These are phyloP conservation scores for Babyrousa celebensis DNA, from an alignment of 2,797 vertebrate species.

Conservation along the genomic window DNA sequence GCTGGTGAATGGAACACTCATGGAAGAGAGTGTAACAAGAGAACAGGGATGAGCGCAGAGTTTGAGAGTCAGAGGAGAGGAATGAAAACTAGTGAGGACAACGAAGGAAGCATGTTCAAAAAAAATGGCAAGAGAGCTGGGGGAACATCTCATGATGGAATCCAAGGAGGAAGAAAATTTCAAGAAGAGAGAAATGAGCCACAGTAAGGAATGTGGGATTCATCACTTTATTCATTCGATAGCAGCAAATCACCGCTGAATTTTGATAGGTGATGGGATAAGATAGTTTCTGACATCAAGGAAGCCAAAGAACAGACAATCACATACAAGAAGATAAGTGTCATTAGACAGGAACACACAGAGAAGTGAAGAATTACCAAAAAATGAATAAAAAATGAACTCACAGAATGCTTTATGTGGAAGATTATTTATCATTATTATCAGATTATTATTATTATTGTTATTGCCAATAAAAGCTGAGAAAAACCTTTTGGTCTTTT, in stretches of 20 bases:
- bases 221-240: neutral
- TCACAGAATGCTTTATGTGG: too few species aligned
- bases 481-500: neutral
- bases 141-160: neutral
- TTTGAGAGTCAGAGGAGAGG: neutral
- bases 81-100: neutral
- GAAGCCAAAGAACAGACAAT: constrained; percentile 11
- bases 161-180: neutral
- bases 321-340: neutral
- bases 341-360: neutral
- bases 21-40: neutral
- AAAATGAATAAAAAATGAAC: neutral
- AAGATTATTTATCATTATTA: too few species aligned
- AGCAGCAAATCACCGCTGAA: neutral
- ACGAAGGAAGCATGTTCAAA: neutral
- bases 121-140: neutral
- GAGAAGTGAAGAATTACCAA: neutral
- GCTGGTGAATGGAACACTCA: neutral
- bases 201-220: neutral
- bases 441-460: neutral
- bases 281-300: neutral
- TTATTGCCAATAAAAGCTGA: neutral
- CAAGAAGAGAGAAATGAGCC: neutral
- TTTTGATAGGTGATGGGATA: neutral
- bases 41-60: neutral